Evolutionary conservation across 2,797 vertebrate genomes (phyloP).

Genomic region (Heliangelus exortis): DNA sequence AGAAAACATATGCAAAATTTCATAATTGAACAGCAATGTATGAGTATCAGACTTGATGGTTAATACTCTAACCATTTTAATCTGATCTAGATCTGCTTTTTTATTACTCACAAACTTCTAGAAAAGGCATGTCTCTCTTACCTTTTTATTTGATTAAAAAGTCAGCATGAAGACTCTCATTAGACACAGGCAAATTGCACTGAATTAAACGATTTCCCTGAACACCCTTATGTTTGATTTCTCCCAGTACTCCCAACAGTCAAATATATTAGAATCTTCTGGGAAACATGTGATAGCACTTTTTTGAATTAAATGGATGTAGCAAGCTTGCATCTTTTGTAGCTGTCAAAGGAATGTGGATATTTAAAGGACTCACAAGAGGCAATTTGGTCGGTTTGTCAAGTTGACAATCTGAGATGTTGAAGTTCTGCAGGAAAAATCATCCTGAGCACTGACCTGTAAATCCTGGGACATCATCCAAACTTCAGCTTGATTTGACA

Average conservation of each 20-base stretch:
- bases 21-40: neutral
- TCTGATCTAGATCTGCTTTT: neutral
- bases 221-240: neutral
- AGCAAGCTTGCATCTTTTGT: neutral
- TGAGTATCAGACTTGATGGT: neutral
- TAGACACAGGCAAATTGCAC: neutral
- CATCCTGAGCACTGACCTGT: neutral
- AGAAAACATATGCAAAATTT: neutral
- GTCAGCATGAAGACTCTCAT: neutral
- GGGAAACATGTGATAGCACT: fast-evolving
- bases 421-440: neutral
- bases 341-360: neutral
- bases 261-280: neutral
- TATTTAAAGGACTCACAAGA: neutral
- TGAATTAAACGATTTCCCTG: neutral
- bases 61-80: neutral
- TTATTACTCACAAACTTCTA: neutral
- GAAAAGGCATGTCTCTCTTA: neutral
- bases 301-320: neutral
- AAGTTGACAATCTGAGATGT: neutral
- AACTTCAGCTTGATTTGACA: neutral
- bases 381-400: neutral
- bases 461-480: neutral
- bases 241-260: neutral
- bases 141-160: neutral